Evolutionary conservation across 1,140 invertebrate genomes (phyloP).

Genomic region (Drosophila equinoxialis): DNA sequence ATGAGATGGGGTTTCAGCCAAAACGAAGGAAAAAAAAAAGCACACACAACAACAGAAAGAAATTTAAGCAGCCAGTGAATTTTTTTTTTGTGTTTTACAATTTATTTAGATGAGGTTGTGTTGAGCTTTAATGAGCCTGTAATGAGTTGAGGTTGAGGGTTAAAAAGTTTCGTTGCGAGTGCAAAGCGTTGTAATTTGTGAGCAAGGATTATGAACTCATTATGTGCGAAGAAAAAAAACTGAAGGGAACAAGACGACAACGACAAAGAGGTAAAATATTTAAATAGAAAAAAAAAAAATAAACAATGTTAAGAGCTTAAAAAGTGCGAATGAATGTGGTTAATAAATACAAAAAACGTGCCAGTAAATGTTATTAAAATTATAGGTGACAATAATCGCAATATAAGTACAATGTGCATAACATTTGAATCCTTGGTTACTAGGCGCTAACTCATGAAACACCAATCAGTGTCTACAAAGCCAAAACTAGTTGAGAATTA

Average conservation of each 20-base stretch:
- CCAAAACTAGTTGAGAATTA: no score
- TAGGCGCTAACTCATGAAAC: no score
- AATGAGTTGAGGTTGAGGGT: slow-evolving; percentile 28
- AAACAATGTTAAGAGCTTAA: background rate
- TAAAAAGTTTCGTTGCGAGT: slow-evolving; percentile 19
- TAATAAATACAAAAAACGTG: background rate
- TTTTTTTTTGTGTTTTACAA: slow-evolving; percentile 15
- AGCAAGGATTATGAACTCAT: slow-evolving; percentile 19
- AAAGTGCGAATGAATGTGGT: background rate
- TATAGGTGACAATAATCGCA: no score
- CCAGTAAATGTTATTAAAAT: no score
- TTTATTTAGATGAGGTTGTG: slow-evolving; percentile 45
- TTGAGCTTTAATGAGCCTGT: slow-evolving; percentile 41
- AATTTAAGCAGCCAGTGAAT: slow-evolving; percentile 38
- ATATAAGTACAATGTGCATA: no score
- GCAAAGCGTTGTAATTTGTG: slow-evolving; percentile 24
- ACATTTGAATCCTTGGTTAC: no score
- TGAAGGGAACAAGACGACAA: background rate
- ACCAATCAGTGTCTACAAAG: no score
- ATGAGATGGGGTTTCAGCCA: background rate
- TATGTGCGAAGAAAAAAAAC: background rate
- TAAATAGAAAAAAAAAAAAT: background rate
- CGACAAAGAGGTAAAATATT: slow-evolving; percentile 3
- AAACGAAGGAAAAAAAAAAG: background rate
- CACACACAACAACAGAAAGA: no score